These are phyloP conservation scores for Pantherophis guttatus DNA, from an alignment of 2,113 vertebrate species.

Conservation along the genomic window DNA sequence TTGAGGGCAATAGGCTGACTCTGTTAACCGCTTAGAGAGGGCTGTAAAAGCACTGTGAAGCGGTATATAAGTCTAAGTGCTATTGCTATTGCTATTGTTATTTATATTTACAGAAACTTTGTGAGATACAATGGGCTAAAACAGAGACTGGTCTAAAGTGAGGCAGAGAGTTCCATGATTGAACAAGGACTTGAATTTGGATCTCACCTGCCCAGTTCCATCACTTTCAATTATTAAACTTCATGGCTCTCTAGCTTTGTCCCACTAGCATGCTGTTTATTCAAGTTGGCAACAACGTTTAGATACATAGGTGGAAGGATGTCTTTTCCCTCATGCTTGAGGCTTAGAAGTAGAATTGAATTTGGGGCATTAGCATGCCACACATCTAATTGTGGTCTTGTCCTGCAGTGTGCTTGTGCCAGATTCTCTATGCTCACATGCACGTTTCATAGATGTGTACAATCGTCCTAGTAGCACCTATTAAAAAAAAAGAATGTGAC, in stretches of 20 bases:
- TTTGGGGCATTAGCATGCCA: not conserved
- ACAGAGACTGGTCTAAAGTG: not conserved
- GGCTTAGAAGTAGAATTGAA: not conserved
- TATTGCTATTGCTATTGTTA: no score
- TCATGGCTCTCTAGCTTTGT: not conserved
- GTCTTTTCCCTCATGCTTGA: not conserved
- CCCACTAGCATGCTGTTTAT: not conserved
- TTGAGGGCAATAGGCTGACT: no score
- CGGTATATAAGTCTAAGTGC: no score
- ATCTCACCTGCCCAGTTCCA: not conserved
- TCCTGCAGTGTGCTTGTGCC: no score
- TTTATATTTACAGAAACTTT: not conserved
- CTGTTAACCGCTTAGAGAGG: no score
- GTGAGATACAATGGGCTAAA: not conserved
- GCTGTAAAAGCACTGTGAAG: no score
- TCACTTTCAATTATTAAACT: not conserved
- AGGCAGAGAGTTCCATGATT: not conserved
- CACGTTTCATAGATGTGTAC: no score
- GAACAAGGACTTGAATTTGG: not conserved
- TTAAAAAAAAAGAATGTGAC: not conserved
- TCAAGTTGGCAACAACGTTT: no score
- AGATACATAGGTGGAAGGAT: not conserved
- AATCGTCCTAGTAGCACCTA: not conserved
- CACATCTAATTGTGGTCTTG: not conserved
- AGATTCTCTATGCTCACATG: not conserved